Evolutionary conservation across 2,888 invertebrate genomes (phyloP), one percentile per base, ranked within the genome.

Genomic region (Shargacucullia verbasci): DNA sequence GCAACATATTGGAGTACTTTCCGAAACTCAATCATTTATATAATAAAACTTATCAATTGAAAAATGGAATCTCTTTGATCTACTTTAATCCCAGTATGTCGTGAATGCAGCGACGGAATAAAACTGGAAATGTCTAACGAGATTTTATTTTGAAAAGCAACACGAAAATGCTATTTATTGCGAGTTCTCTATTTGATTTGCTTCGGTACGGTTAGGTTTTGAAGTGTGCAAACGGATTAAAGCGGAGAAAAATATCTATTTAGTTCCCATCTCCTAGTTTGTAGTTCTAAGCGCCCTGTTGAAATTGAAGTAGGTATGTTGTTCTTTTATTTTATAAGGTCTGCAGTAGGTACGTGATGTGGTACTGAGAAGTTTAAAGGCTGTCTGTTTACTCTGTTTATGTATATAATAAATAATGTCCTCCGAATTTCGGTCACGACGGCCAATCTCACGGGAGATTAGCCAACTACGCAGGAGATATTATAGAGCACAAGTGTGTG

Each of bases 141-240:
- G 84, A 80, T 85, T 86, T 84, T 80, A 79, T 84, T 85, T 81
- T 81, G 70, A 82, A 88, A 83, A 80, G 82, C 73, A 79, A 82
- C 82, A 84, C 76, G 82, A 85, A 84, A 83, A 80, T 78, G 79
- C 81, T 83, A 82, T 83, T 84, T 86, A 87, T 84, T 84, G 81
- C 72, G 60, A 82, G 81, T 81, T 81, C 80, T 84, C 80, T 80
- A 84, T 84, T 86, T 84, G 84, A 86, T 84, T 85, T 83, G 80
- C 75, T 81, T 66, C 55, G 76, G 73, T 78, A 73, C 75, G 71
- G 70, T 54, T 69, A 59, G 82, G 80, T 79, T 82, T 83, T 83
- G 78, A 83, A 84, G 81, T 81, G 81, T 81, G 80, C 80, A 81
- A 80, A 83, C 78, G 79, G 83, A 85, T 86, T 85, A 82, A 69